Percentiles rank a stretch among this genome's conserved stretches.
Evolutionary conservation across 2,113 vertebrate genomes (phyloP).

Genomic region (Narcine bancroftii): DNA sequence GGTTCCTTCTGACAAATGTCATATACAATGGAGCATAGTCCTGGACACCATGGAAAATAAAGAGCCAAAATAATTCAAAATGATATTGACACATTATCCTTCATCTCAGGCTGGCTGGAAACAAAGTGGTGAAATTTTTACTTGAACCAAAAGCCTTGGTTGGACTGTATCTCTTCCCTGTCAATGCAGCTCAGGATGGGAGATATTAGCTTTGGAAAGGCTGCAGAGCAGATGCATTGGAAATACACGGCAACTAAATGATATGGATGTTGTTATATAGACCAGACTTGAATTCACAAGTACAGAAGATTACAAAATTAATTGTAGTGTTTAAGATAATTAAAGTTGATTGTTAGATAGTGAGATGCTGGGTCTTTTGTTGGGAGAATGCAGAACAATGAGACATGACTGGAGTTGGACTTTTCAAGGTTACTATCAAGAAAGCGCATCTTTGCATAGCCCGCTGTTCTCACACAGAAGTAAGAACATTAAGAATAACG

Average conservation of each 20-base stretch:
- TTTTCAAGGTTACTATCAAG: background rate
- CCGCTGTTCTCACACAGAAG: background rate
- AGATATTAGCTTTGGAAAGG: background rate
- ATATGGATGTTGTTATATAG: too few species aligned
- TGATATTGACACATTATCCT: background rate
- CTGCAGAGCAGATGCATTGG: background rate
- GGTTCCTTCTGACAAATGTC: too few species aligned
- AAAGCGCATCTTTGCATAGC: background rate
- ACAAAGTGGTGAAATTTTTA: background rate
- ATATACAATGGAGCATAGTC: too few species aligned
- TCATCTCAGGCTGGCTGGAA: background rate
- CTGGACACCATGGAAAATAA: too few species aligned
- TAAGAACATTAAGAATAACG: too few species aligned
- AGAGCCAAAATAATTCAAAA: too few species aligned
- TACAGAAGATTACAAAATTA: background rate
- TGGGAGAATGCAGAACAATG: background rate
- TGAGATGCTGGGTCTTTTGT: background rate
- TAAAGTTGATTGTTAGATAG: background rate
- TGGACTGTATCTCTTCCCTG: background rate
- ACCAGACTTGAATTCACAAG: background rate
- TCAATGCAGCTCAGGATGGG: too few species aligned
- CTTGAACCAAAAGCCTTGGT: background rate
- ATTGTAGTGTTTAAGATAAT: background rate
- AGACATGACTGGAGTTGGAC: background rate
- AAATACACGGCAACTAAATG: background rate